Base-by-base conservation (phyloP, 2,888 invertebrate genomes). In the Phytoseiulus persimilis region DNA sequence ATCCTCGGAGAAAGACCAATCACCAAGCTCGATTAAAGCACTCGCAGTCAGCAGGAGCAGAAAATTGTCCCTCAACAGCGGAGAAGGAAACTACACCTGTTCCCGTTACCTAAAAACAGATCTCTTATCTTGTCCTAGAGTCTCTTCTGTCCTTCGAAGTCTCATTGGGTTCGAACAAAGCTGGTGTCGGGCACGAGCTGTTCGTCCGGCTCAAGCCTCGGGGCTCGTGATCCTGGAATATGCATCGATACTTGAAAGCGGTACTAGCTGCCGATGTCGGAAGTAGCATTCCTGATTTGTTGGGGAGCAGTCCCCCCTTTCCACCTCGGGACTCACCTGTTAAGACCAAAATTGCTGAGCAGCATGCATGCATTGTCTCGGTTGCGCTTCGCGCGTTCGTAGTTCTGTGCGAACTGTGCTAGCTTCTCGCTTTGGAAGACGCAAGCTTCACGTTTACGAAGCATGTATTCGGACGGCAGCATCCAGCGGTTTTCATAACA, bases 401-500 rank as follows among this genome's bases (percentile, higher is more conserved):
- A 91, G 31, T 90, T 83, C 83, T 91, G 91, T 0, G 91, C 90
- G 90, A 91, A 91, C 89, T 91, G 90, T n/a, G 90, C 91, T 65
- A 93, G 91, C 83, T 92, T 92, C 90, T 92, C 92, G 6, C 93
- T 92, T 90, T 96, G 94, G 94, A 98, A 98, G 91, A 96, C 94
- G 45, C 96, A 96, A 90, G 96, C 94, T 93, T 98, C 97, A 65
- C 98, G 94, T 93, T 97, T 96, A 93, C 96, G 96, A 92, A 97
- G 96, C 96, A 98, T 97, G 92, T 95, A 96, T 93, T 98, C 97
- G 83, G 96, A 96, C 83, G 96, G 96, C 91, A 96, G 94, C 90
- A 99, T 94, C 98, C 99, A 99, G 93, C 98, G 95, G 93, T 98
- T 98, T 92, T 98, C 98, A 92, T 96, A 95, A 92, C 97, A 97